Evolutionary conservation across 2,797 vertebrate species (phyloP), one percentile per base, ranked within the genome.

Genomic region (Falco berigora): DNA sequence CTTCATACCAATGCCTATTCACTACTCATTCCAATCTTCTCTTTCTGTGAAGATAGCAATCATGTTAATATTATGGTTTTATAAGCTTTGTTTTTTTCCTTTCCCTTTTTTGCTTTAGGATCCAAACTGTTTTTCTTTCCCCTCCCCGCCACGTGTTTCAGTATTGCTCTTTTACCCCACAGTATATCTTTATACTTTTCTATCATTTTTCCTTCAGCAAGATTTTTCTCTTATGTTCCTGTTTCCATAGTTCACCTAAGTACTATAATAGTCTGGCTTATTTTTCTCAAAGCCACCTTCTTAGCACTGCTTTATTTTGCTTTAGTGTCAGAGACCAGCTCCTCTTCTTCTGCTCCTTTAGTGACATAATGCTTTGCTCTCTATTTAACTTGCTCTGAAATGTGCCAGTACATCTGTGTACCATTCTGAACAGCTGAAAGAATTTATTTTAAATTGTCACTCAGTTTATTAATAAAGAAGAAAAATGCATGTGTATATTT

Each of bases 381-480:
- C 59, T 62, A 34, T 77, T 81, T 78, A 90, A 88, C 40, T 81
- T 63, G 32, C 22, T 81, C 44, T 91, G 72, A 89, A 92, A 83
- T 19, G 49, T 88, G 69, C 50, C 40, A 46, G 50, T 80, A 91
- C 79, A 93, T 90, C 82, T 93, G 92, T 40, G 80, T 82, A 73
- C 53, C 88, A 82, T 62, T 88, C 67, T 30, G 21, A 88, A 87
- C 73, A 90, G 76, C 61, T 71, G 86, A 95, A 63, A 77, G 9
- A 75, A 88, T 95, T 94, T 95, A 92, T 94, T 97, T 95, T 85
- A 79, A 92, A 88, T 55, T 95, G 82, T 92, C 92, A 93, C 44
- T 90, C 30, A 17, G 88, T 96, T 96, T 91, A 91, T 89, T 85
- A 91, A 91, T 56, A 71, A 94, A 67, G 74, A 84, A 94, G 78